phyloP scores from a whole-genome alignment of 2,113 vertebrate genomes.

The Collichthys lucidus region DNA sequence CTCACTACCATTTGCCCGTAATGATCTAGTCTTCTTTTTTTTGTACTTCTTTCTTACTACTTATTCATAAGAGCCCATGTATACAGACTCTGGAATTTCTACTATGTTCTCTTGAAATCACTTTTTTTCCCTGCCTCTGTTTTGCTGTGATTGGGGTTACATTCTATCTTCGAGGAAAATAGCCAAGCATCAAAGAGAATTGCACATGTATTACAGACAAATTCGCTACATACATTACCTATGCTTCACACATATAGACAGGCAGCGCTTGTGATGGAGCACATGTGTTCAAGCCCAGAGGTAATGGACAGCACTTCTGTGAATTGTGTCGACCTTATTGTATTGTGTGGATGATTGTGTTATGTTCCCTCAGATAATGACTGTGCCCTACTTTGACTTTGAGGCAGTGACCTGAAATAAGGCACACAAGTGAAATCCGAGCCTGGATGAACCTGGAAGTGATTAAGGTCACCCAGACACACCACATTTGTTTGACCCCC shows the following conservation, averaged over 20 bases:
- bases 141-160: constrained; percentile 28
- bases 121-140: constrained; percentile 20
- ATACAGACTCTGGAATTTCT: constrained; percentile 11
- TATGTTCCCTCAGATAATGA: constrained; percentile 85
- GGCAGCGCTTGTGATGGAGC: constrained; percentile 39
- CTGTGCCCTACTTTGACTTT: constrained; percentile 86
- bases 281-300: constrained; percentile 74
- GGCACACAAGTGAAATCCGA: constrained; percentile 84
- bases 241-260: constrained; percentile 51
- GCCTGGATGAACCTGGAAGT: constrained; percentile 82
- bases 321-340: constrained; percentile 84
- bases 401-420: constrained; percentile 87
- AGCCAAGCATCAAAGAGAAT: constrained; percentile 27
- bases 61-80: neutral
- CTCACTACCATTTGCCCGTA: constrained; percentile 29
- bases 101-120: constrained; percentile 38
- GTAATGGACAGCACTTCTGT: constrained; percentile 83
- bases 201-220: constrained; percentile 58
- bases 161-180: constrained; percentile 28
- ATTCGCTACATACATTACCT: constrained; percentile 62
- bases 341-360: constrained; percentile 86
- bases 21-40: constrained; percentile 9
- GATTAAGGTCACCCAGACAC: constrained; percentile 85
- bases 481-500: constrained; percentile 83
- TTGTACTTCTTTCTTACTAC: neutral